These are phyloP conservation scores for Chaetura pelagica DNA, from an alignment of 2,113 vertebrate genomes.

Conservation along the genomic window DNA sequence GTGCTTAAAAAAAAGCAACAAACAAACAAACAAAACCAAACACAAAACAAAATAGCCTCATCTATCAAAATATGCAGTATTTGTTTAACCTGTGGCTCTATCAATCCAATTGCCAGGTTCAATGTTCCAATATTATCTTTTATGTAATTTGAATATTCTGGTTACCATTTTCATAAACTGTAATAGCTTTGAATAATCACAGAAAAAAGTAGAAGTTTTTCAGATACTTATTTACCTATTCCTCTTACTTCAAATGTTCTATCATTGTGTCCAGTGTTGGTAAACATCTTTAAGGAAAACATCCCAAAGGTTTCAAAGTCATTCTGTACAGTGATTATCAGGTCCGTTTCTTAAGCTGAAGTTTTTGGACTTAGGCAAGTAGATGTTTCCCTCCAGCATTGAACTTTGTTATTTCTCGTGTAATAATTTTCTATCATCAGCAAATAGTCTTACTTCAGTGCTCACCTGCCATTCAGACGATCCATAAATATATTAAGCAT, in stretches of 20 bases:
- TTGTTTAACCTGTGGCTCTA: not conserved
- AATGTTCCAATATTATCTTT: not conserved
- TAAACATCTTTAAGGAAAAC: not conserved
- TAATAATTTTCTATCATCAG: not conserved
- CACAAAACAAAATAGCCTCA: not conserved
- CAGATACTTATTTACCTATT: not conserved
- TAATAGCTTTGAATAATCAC: not conserved
- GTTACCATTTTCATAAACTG: not conserved
- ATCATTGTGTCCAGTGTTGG: not conserved
- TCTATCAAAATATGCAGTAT: not conserved
- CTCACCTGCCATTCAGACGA: not conserved
- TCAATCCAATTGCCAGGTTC: not conserved
- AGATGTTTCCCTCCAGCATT: not conserved
- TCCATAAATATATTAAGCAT: not conserved
- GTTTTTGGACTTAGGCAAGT: not conserved
- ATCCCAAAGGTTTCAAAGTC: not conserved
- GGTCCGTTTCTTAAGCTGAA: not conserved
- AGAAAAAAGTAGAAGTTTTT: not conserved
- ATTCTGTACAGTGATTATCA: not conserved
- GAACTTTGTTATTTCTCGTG: not conserved
- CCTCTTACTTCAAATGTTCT: not conserved
- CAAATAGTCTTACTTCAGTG: not conserved
- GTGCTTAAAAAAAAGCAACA: not conserved
- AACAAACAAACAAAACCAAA: no score
- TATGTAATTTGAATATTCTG: not conserved